phyloP scores from a whole-genome alignment of 2,113 vertebrate genomes.

The Euleptes europaea region DNA sequence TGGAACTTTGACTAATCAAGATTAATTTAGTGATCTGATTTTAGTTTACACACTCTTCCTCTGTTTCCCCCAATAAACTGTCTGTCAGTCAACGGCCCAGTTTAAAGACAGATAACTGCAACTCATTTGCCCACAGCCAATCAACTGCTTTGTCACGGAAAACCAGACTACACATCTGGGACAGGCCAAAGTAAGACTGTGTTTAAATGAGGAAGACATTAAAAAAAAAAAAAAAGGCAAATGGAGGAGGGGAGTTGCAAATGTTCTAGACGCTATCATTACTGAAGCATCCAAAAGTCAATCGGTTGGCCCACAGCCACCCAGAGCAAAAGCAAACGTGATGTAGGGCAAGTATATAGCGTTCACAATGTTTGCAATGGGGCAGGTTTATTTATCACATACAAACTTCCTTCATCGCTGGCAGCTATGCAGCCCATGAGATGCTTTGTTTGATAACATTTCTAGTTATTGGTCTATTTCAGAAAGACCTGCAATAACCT shows the following conservation, averaged over 20 bases:
- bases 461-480: background rate
- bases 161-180: background rate
- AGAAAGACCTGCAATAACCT: background rate
- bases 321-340: background rate
- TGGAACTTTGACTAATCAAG: background rate
- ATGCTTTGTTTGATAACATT: background rate
- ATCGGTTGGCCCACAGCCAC: background rate
- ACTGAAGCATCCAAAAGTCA: background rate
- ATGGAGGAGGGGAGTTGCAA: background rate
- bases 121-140: background rate
- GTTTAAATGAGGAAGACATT: background rate
- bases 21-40: background rate
- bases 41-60: background rate
- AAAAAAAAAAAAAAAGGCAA: background rate
- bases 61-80: background rate
- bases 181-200: background rate
- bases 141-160: background rate
- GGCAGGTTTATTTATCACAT: background rate
- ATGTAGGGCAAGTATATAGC: background rate
- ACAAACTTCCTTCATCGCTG: background rate
- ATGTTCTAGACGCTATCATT: background rate
- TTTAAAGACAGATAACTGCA: background rate
- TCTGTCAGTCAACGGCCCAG: background rate
- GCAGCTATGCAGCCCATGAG: background rate
- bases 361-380: background rate